Conservation (phyloP, 2,888 invertebrate genomes). For the Acanthococcus lagerstroemiae region DNA sequence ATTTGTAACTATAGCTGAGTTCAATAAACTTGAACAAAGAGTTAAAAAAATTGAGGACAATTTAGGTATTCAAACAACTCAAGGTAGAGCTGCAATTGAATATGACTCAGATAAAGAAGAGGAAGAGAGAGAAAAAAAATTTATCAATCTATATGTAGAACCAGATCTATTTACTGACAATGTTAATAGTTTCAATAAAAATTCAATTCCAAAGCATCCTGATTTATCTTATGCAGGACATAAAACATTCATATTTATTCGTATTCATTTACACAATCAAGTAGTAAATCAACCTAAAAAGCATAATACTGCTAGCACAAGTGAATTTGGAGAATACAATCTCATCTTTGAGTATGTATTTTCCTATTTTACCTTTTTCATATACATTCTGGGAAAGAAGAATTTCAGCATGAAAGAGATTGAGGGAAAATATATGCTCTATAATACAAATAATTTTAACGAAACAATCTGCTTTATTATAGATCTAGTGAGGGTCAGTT, state of each 20-base stretch:
- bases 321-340: neutral
- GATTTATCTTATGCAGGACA: conserved; percentile 12
- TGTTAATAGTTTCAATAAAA: conserved; percentile 5
- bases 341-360: neutral
- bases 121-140: conserved; percentile 13
- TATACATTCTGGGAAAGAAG: neutral
- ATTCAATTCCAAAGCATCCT: neutral
- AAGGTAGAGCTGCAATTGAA: conserved; percentile 6
- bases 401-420: neutral
- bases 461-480: neutral
- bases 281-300: conserved; percentile 5
- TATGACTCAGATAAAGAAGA: conserved; percentile 5
- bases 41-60: conserved; percentile 8
- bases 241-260: conserved; percentile 9
- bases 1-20: conserved; percentile 1
- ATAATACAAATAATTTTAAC: neutral
- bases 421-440: neutral
- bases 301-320: neutral
- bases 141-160: conserved; percentile 8
- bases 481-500: neutral
- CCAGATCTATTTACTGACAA: conserved; percentile 5
- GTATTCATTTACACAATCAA: conserved; percentile 12
- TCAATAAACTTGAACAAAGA: conserved; percentile 11
- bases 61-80: conserved; percentile 7
- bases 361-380: neutral